Evolutionary conservation across 2,888 invertebrate species (phyloP).

Genomic region (Yponomeuta plumbellus): DNA sequence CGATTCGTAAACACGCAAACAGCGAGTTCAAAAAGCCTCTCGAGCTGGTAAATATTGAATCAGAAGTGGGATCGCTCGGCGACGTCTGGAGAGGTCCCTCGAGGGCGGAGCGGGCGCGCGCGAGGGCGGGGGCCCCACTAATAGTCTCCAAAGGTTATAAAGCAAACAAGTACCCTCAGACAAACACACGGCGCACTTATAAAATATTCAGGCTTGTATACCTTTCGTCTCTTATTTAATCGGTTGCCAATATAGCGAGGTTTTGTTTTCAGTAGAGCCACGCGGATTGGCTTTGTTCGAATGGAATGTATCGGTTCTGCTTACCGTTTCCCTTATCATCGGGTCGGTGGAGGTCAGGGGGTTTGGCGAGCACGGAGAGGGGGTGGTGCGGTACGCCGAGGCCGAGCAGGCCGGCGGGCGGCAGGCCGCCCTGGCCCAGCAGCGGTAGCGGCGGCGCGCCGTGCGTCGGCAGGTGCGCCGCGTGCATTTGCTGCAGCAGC

Average conservation of each 20-base stretch:
- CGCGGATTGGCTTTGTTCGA: background rate
- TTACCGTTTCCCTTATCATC: slow-evolving; percentile 87
- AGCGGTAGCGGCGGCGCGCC: slow-evolving; percentile 83
- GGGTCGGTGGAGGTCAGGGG: slow-evolving; percentile 85
- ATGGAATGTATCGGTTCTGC: slow-evolving; percentile 31
- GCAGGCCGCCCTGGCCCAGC: slow-evolving; percentile 67
- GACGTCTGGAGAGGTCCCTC: slow-evolving; percentile 52
- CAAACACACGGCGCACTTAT: slow-evolving; percentile 58
- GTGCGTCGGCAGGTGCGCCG: slow-evolving; percentile 86
- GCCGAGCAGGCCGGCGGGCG: slow-evolving; percentile 79
- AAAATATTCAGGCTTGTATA: slow-evolving; percentile 52
- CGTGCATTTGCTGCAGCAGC: slow-evolving; percentile 94
- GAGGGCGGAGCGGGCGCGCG: slow-evolving; percentile 28
- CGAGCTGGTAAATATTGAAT: slow-evolving; percentile 75
- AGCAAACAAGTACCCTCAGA: slow-evolving; percentile 61
- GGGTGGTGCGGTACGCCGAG: slow-evolving; percentile 84
- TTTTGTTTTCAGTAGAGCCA: slow-evolving; percentile 2
- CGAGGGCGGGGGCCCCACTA: slow-evolving; percentile 38
- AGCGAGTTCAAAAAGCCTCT: slow-evolving; percentile 74
- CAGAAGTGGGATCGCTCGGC: slow-evolving; percentile 68
- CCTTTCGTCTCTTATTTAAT: slow-evolving; percentile 19
- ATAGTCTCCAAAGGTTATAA: slow-evolving; percentile 75
- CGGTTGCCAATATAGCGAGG: slow-evolving; percentile 12
- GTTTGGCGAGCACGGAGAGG: slow-evolving; percentile 84
- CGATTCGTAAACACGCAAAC: slow-evolving; percentile 76